A percentile compares a stretch with the other conserved stretches of the same genome.
These are phyloP conservation scores for Cepaea hortensis DNA, from an alignment of 2,888 invertebrate species.

Conservation along the genomic window DNA sequence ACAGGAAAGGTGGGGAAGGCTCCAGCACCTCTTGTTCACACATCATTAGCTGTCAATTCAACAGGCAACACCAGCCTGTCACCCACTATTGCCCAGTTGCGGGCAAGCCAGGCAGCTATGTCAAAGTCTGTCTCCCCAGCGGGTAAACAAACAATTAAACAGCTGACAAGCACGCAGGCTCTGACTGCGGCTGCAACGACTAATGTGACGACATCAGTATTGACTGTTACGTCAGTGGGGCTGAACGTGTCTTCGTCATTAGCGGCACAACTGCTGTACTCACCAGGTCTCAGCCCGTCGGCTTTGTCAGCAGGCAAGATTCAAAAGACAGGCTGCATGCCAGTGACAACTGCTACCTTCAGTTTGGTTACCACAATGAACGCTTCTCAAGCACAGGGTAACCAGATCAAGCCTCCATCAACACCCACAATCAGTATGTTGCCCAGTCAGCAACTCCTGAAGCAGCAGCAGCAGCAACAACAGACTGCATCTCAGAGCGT, in stretches of 20 bases:
- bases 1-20: conserved; percentile 32
- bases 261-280: conserved; percentile 48
- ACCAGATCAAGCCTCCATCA: neutral
- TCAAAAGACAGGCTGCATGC: conserved; percentile 25
- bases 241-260: conserved; percentile 40
- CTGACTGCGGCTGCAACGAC: conserved; percentile 30
- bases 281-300: conserved; percentile 31
- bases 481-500: conserved; percentile 42
- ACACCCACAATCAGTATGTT: conserved; percentile 48
- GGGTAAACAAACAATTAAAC: conserved; percentile 47
- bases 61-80: neutral
- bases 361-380: conserved; percentile 49
- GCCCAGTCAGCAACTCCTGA: conserved; percentile 43
- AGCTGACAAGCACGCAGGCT: conserved; percentile 31
- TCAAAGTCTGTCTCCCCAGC: conserved; percentile 20
- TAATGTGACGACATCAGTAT: conserved; percentile 33
- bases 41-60: neutral
- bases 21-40: conserved; percentile 8
- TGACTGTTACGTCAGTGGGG: conserved; percentile 47
- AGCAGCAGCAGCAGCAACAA: conserved; percentile 39
- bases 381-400: conserved; percentile 22
- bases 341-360: conserved; percentile 40
- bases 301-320: conserved; percentile 25
- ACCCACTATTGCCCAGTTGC: conserved; percentile 42
- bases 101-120: conserved; percentile 42